Evolutionary conservation across 2,797 vertebrate species (phyloP).

Genomic region (Meriones psammophilus): DNA sequence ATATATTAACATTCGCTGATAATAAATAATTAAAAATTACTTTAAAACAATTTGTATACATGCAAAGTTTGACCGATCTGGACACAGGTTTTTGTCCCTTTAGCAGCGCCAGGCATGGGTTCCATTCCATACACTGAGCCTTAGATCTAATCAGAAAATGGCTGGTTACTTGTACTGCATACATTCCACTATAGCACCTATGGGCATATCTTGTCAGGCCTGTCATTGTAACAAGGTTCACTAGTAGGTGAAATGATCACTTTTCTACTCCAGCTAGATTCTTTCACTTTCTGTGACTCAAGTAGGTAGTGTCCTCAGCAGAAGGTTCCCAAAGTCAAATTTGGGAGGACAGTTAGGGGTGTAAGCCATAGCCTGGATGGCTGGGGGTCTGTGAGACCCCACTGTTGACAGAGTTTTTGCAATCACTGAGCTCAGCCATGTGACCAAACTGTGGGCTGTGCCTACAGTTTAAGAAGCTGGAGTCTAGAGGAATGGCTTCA

Average conservation of each 20-base stretch:
- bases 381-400: neutral
- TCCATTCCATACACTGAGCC: neutral
- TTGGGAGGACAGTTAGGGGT: neutral
- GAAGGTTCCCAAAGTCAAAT: neutral
- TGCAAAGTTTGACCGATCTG: neutral
- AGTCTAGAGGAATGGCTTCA: neutral
- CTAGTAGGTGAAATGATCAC: too few species aligned
- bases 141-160: neutral
- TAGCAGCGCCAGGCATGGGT: neutral
- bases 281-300: neutral
- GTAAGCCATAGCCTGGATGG: neutral
- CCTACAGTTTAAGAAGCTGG: neutral
- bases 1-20: neutral
- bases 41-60: neutral
- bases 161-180: too few species aligned
- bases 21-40: neutral
- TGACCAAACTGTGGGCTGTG: neutral
- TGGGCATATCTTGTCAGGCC: neutral
- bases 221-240: neutral
- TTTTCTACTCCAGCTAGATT: too few species aligned
- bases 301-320: too few species aligned
- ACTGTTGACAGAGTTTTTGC: neutral
- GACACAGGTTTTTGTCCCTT: neutral
- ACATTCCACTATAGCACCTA: neutral
- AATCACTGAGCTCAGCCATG: neutral